Base-by-base conservation (phyloP, 2,113 vertebrate genomes). In the Nyctereutes procyonoides region DNA sequence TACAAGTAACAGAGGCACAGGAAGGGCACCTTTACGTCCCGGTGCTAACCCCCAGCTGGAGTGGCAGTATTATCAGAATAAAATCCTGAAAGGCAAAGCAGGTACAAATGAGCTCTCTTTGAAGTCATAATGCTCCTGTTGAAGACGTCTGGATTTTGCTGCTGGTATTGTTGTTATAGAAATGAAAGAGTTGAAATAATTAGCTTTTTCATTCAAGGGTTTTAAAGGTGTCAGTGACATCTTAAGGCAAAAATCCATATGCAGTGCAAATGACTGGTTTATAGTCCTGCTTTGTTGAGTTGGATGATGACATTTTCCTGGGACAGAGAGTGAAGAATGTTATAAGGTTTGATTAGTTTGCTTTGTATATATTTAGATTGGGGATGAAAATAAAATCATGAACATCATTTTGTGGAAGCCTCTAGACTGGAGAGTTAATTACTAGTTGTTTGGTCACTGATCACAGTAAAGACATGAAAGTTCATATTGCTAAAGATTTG, bases 1-100 rank as follows among this genome's bases (percentile, higher is more conserved):
- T 91, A 99, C 99, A 90, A 99, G 99, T 98, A 99, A 99, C 98
- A 99, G 99, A 97, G 99, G 99, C 90, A 99, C 98, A 53, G 99
- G 99, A 95, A 98, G 97, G 89, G 99, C 99, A 69, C 98, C 98
- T 3, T 97, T 99, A 56, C 99, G 99, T 84, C 99, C 99, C 26
- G 99, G 99, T 60, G 98, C 99, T 91, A 99, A 99, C 98, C 99
- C 99, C 35, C 99, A 99, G 92, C 90, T 99, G 98, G 99, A 99
- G 98, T 98, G 98, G 98, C 99, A 99, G 87, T 99, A 99, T 98
- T 99, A 99, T 98, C 99, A 99, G 98, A 99, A 98, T 96, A 99
- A 99, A 96, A 86, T 98, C 4, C 97, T 99, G 93, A 99, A 98
- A 98, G 99, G 99, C 97, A 99, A 98, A 98, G 97, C 98, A 98